Conservation (phyloP, 2,113 vertebrate genomes). For the Madoqua kirkii region DNA sequence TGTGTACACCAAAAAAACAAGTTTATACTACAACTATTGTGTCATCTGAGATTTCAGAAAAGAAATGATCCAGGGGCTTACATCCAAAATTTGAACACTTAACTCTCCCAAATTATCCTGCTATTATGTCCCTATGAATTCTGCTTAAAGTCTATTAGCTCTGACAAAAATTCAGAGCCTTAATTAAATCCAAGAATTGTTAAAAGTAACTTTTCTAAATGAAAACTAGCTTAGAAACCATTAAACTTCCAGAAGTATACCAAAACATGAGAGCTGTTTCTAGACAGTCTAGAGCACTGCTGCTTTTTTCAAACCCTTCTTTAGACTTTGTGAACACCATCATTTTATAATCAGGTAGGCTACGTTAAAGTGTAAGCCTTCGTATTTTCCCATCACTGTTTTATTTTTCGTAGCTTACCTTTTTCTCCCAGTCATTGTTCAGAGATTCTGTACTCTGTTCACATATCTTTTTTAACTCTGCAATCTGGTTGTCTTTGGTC, state of each 20-base stretch:
- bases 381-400: not conserved
- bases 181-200: not conserved
- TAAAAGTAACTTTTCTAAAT: not conserved
- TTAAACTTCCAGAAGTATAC: not conserved
- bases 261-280: not conserved
- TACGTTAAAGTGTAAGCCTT: not conserved
- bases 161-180: not conserved
- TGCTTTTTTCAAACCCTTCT: not conserved
- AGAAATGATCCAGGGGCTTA: not conserved
- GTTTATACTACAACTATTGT: not conserved
- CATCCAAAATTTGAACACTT: not conserved
- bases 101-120: not conserved
- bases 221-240: constrained; percentile 12
- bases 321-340: not conserved
- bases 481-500: constrained; percentile 93
- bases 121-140: not conserved
- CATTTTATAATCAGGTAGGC: not conserved
- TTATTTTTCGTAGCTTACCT: constrained; percentile 79
- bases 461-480: constrained; percentile 92
- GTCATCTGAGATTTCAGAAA: not conserved
- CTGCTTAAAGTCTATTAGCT: not conserved
- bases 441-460: constrained; percentile 89
- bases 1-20: not conserved
- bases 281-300: not conserved
- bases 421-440: constrained; percentile 95